These are phyloP conservation scores for Upupa epops DNA, from an alignment of 2,113 vertebrate genomes.

Conservation along the genomic window DNA sequence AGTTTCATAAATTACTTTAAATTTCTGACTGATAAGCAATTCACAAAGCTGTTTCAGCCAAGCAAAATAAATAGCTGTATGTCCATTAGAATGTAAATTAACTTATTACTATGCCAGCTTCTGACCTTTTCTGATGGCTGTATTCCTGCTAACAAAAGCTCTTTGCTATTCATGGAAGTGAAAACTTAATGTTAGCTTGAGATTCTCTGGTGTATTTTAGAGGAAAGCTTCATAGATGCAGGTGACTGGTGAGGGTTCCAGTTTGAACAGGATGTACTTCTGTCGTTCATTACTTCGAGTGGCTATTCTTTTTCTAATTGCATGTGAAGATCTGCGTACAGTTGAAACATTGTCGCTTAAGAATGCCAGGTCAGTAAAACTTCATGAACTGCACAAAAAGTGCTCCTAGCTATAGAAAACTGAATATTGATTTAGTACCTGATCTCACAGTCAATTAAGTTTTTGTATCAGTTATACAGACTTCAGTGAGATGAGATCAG, in stretches of 20 bases:
- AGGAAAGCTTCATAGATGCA: background rate
- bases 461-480: background rate
- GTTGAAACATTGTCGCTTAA: background rate
- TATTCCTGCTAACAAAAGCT: conserved; percentile 57
- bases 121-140: conserved; percentile 62
- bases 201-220: conserved; percentile 22
- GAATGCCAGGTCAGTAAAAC: background rate
- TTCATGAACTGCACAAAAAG: background rate
- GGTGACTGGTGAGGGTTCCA: background rate
- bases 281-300: conserved; percentile 14
- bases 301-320: conserved; percentile 8
- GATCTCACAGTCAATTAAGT: background rate
- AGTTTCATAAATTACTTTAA: conserved; percentile 45
- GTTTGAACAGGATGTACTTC: background rate
- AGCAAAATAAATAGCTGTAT: conserved; percentile 53
- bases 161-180: conserved; percentile 45
- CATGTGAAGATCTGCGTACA: background rate
- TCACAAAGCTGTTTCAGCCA: conserved; percentile 42
- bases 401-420: background rate
- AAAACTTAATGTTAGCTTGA: conserved; percentile 13
- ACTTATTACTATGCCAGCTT: conserved; percentile 55
- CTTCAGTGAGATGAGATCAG: background rate
- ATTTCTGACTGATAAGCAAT: conserved; percentile 56
- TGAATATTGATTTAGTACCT: background rate
- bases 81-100: conserved; percentile 72